phyloP scores from a whole-genome alignment of 2,797 vertebrate species.

The Enteromius anoplus region DNA sequence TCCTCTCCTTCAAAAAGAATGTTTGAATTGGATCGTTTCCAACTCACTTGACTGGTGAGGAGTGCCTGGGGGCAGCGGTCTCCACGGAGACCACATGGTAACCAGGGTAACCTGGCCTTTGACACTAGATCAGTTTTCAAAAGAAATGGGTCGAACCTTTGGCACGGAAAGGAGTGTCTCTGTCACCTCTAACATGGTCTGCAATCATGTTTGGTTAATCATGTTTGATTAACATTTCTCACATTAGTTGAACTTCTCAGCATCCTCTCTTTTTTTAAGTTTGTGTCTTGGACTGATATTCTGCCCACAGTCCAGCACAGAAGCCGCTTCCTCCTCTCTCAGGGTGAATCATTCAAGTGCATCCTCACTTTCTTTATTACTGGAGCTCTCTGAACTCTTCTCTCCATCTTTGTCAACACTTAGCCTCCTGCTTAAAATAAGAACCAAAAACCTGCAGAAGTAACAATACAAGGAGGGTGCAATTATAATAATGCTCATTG shows the following conservation, averaged over 20 bases:
- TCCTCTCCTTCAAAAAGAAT: constrained; percentile 14
- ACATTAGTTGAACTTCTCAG: constrained; percentile 21
- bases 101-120: constrained; percentile 56
- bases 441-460: not conserved
- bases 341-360: constrained; percentile 10
- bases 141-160: constrained; percentile 33
- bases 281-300: not conserved
- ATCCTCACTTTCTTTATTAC: constrained; percentile 1
- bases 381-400: constrained; percentile 2
- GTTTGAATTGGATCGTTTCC: constrained; percentile 42
- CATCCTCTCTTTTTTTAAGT: constrained; percentile 5
- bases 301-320: constrained; percentile 3
- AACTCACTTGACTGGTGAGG: constrained; percentile 34
- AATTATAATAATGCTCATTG: not conserved
- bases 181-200: not conserved
- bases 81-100: constrained; percentile 49
- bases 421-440: not conserved
- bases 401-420: not conserved
- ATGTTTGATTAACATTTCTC: constrained; percentile 28
- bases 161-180: not conserved
- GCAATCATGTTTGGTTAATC: constrained; percentile 21
- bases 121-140: constrained; percentile 42
- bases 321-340: constrained; percentile 3
- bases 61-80: constrained; percentile 38
- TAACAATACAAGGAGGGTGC: not conserved